Evolutionary conservation across 2,797 vertebrate genomes (phyloP), one percentile per base, ranked within the genome.

Genomic region (Discoglossus pictus): DNA sequence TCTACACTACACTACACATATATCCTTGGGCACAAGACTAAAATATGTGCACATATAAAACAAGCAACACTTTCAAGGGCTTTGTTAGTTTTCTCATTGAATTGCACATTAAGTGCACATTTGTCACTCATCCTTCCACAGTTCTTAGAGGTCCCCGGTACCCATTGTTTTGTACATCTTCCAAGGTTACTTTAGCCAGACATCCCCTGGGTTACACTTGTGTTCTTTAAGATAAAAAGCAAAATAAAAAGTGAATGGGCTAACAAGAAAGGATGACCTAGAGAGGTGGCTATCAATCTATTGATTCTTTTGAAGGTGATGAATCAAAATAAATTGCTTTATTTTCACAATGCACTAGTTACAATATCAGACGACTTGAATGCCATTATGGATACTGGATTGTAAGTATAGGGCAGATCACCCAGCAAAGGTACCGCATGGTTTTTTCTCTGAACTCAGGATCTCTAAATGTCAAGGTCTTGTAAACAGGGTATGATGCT

Each of bases 311-410:
- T 20, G 52, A 68, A 47, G 31, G 20, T 5, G 2, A 6, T 44
- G 56, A 68, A 38, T 61, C 23, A 44, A 18, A 54, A 46, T 46
- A 53, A 68, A 68, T 61, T 46, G 59, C 48, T 21, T 68, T 61
- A 25, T 13, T 27, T 54, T 54, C 39, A 54, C 25, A 25, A 43
- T 54, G 27, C 2, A 27, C 48, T 68, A 68, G 27, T 53, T 68
- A 38, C 47, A 34, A 54, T 61, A 61, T 68, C 63, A 56, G 63
- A 66, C 48, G 34, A 38, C 66, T 35, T 44, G 40, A 61, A 68
- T 61, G 66, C 61, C 66, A 53, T 61, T 43, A 54, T 21, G 20
- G 47, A 44, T 68, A 52, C 7, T 44, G n/a, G 10, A 44, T n/a
- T 21, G 6, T 56, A 47, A 44, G 18, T 8, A 56, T 21, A 18